Evolutionary conservation across 2,113 vertebrate species (phyloP), one percentile per base, ranked within the genome.

Genomic region (Sitta europaea): DNA sequence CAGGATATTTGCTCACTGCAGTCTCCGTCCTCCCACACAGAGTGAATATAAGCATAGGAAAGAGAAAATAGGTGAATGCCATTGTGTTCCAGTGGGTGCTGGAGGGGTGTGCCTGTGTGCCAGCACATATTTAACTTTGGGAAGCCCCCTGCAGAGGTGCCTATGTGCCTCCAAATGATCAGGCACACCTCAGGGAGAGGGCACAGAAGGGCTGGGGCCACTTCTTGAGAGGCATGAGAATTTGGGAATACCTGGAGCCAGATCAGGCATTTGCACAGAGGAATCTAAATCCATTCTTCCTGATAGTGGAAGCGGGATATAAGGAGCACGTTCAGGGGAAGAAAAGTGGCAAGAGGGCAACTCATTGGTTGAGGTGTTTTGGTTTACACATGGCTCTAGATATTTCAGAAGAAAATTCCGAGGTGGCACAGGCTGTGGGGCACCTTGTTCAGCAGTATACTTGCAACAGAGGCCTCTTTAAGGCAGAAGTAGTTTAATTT

Each of bases 401-500:
- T 10, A 1, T 22, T 68, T 68, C 51, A 68, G 66, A 76, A 65
- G 28, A 35, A 3, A n/a, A 59, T 61, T 61, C 28, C 1, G 6
- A 78, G 53, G 73, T 65, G 53, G 35, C 21, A n/a, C 4, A 53
- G 58, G 66, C 1, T 2, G n/a, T 42, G 16, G 29, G 47, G 17
- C 43, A 50, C 33, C 36, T 65, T 33, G 24, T 47, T 73, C 48
- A 90, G 58, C 45, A 79, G 33, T 1, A 0, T 2, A 1, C 18
- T 82, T 10, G 14, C 54, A 85, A 62, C 27, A 65, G 63, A 55
- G 67, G 55, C 29, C 80, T 75, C 72, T 86, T 91, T 81, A 89
- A 87, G 80, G 80, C 61, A 87, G 54, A 81, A 91, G n/a, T 17
- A 45, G 12, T 74, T 91, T 74, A 63, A 95, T 94, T 94, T 92